A percentile compares a stretch with the other conserved stretches of the same genome.
Conservation (phyloP, 1,140 invertebrate species). For the Orchesella cincta region DNA sequence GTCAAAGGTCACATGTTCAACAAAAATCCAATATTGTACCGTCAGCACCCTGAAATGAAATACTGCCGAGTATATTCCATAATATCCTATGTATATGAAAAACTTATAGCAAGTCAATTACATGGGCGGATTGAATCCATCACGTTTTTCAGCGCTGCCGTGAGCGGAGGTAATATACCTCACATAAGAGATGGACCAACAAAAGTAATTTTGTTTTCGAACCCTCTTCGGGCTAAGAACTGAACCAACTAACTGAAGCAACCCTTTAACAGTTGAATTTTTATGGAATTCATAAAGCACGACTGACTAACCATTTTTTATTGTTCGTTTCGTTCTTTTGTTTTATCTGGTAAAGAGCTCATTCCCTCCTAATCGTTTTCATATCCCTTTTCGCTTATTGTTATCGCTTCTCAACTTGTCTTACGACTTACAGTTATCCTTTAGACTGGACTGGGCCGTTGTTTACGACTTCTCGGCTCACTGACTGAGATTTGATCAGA, state of each 20-base stretch:
- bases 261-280: background rate
- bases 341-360: too few relatives aligned
- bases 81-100: background rate
- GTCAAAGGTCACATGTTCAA: constrained; percentile 22
- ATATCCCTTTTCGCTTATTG: too few relatives aligned
- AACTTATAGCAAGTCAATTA: constrained; percentile 14
- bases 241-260: background rate
- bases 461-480: background rate
- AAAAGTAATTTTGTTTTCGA: too few relatives aligned
- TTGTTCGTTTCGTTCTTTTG: background rate
- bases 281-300: background rate
- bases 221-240: background rate
- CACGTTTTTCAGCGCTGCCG: background rate
- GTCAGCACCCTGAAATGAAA: background rate
- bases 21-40: constrained; percentile 26
- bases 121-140: constrained; percentile 2
- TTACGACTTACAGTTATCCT: too few relatives aligned
- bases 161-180: constrained; percentile 14
- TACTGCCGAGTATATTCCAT: background rate
- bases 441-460: too few relatives aligned
- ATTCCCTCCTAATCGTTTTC: too few relatives aligned
- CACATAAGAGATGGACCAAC: too few relatives aligned
- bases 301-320: background rate
- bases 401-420: too few relatives aligned
- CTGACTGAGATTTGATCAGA: constrained; percentile 35